Conservation (phyloP, 1,140 invertebrate genomes). For the Mercenaria mercenaria region DNA sequence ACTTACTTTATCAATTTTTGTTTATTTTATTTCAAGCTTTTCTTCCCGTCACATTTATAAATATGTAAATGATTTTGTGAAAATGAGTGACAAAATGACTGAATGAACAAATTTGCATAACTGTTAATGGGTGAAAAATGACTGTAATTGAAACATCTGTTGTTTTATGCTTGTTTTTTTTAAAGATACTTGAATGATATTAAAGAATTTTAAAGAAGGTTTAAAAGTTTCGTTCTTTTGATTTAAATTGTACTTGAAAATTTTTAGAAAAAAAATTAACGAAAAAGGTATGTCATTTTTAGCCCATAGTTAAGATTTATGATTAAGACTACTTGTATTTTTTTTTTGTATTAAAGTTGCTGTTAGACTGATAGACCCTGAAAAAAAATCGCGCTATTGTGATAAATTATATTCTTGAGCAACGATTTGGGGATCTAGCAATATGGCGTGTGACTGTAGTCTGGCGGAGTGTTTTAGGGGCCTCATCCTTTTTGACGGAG, state of each 20-base stretch:
- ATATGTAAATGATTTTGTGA: slow-evolving; percentile 16
- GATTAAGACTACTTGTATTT: no score
- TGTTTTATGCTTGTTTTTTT: no score
- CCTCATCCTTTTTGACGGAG: not conserved
- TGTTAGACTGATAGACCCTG: not conserved
- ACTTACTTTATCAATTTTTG: slow-evolving; percentile 33
- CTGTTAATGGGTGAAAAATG: not conserved
- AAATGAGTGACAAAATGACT: slow-evolving; percentile 21
- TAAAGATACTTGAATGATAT: no score
- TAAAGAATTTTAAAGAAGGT: no score
- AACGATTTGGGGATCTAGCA: not conserved
- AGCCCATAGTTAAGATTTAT: no score
- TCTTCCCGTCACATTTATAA: not conserved
- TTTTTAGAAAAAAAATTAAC: no score
- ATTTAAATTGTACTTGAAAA: no score
- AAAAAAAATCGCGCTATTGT: slow-evolving; percentile 25
- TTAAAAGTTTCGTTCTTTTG: no score
- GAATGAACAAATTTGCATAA: not conserved
- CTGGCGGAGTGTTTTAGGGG: not conserved
- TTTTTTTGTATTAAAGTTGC: no score
- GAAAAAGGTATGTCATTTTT: no score
- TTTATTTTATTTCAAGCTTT: slow-evolving; percentile 9
- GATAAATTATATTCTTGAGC: slow-evolving; percentile 41
- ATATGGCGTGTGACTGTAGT: not conserved
- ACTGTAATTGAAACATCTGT: no score